Percentiles rank a stretch among this genome's conserved stretches.
Conservation (phyloP, 2,888 invertebrate species). For the Caenorhabditis zanzibari region DNA sequence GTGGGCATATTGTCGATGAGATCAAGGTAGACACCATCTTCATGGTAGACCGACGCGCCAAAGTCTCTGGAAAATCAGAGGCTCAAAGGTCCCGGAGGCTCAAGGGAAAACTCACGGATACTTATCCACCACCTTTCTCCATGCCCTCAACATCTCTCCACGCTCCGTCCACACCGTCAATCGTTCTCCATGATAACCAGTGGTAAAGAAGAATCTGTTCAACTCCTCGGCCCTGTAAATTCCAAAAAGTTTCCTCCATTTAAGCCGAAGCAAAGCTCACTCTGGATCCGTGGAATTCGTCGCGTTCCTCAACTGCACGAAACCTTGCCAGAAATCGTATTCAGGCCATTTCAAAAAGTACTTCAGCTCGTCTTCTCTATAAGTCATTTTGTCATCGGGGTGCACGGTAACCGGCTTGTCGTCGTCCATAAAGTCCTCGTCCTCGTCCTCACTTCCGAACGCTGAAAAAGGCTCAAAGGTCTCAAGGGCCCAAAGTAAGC, state of each 20-base stretch:
- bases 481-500: too few relatives aligned
- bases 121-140: conserved; percentile 79
- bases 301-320: conserved; percentile 77
- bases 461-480: too few relatives aligned
- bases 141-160: conserved; percentile 76
- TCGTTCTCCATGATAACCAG: conserved; percentile 81
- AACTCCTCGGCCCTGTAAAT: conserved; percentile 69
- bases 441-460: conserved; percentile 65
- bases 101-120: conserved; percentile 74
- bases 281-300: conserved; percentile 73
- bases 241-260: not conserved
- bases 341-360: conserved; percentile 82
- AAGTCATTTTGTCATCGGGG: conserved; percentile 68
- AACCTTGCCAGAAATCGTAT: conserved; percentile 82
- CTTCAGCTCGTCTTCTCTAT: conserved; percentile 77
- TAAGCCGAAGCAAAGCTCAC: conserved; percentile 28
- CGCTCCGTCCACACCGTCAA: conserved; percentile 79
- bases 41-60: conserved; percentile 79
- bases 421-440: conserved; percentile 70
- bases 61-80: conserved; percentile 72
- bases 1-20: conserved; percentile 83
- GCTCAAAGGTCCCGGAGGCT: too few relatives aligned
- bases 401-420: conserved; percentile 58
- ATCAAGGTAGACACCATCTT: conserved; percentile 82
- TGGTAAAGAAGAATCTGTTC: conserved; percentile 82